A percentile compares a stretch with the other conserved stretches of the same genome.
These are phyloP conservation scores for Eurystomus gularis DNA, from an alignment of 2,113 vertebrate genomes.

Conservation along the genomic window DNA sequence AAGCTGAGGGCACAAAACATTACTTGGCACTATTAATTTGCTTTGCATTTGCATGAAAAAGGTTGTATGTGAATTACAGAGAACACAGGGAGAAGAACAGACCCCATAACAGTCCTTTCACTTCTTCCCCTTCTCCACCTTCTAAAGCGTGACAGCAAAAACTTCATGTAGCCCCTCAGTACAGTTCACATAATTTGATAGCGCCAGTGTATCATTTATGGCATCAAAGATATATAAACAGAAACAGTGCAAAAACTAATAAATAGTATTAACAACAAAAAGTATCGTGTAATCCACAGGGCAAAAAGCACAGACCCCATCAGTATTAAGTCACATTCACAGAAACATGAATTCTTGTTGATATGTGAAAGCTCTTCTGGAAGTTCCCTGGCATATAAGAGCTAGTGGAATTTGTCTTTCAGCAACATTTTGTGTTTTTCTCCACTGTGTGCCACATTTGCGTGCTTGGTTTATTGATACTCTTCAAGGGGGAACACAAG, in stretches of 20 bases:
- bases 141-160: not conserved
- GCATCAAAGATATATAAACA: not conserved
- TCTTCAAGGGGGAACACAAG: not conserved
- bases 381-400: not conserved
- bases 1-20: not conserved
- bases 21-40: not conserved
- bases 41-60: not conserved
- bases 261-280: not conserved
- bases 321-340: not conserved
- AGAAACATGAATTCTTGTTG: not conserved
- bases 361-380: not conserved
- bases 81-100: fast-evolving
- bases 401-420: not conserved
- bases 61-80: not conserved
- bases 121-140: not conserved
- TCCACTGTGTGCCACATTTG: not conserved
- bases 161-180: not conserved
- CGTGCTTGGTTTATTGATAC: not conserved
- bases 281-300: not conserved
- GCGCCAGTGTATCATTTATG: not conserved
- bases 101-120: fast-evolving
- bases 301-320: not conserved
- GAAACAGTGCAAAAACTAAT: not conserved
- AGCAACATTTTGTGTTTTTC: not conserved
- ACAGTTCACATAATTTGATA: not conserved